A percentile compares a stretch with the other conserved stretches of the same genome.
Evolutionary conservation across 2,113 vertebrate genomes (phyloP).

Genomic region (Marmota monax): DNA sequence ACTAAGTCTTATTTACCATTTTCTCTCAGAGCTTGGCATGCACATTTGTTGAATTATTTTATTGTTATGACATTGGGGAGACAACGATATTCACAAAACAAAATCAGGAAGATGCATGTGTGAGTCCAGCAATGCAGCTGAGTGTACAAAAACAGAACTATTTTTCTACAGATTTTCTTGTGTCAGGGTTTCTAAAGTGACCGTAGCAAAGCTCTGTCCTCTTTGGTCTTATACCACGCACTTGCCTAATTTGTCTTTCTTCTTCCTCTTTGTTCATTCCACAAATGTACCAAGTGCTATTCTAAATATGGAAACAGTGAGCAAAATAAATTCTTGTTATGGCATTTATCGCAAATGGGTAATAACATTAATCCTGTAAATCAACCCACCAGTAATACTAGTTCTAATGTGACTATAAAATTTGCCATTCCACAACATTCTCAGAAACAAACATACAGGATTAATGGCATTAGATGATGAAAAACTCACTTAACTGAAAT

Average conservation of each 20-base stretch:
- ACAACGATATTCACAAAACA: constrained; percentile 15
- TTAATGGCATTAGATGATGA: neutral
- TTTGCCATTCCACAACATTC: neutral
- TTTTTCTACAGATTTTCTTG: neutral
- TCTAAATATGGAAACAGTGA: neutral
- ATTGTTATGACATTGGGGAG: constrained; percentile 1
- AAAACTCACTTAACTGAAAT: constrained; percentile 21
- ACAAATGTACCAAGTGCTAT: neutral
- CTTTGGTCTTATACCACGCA: neutral
- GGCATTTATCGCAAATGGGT: neutral
- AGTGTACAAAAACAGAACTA: neutral
- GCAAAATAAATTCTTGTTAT: constrained; percentile 6
- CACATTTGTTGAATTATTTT: constrained; percentile 4
- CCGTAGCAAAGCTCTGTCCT: constrained; percentile 24
- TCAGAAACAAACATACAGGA: neutral
- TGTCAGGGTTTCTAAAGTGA: constrained; percentile 46
- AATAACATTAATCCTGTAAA: neutral
- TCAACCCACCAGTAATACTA: neutral
- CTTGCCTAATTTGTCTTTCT: neutral
- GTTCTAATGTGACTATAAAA: neutral
- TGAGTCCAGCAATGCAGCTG: neutral
- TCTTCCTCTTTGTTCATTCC: constrained; percentile 23
- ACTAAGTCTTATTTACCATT: neutral
- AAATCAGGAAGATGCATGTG: neutral
- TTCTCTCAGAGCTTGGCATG: neutral